A percentile compares a stretch with the other conserved stretches of the same genome.
These are phyloP conservation scores for Sceloporus undulatus DNA, from an alignment of 2,113 vertebrate genomes.

Conservation along the genomic window DNA sequence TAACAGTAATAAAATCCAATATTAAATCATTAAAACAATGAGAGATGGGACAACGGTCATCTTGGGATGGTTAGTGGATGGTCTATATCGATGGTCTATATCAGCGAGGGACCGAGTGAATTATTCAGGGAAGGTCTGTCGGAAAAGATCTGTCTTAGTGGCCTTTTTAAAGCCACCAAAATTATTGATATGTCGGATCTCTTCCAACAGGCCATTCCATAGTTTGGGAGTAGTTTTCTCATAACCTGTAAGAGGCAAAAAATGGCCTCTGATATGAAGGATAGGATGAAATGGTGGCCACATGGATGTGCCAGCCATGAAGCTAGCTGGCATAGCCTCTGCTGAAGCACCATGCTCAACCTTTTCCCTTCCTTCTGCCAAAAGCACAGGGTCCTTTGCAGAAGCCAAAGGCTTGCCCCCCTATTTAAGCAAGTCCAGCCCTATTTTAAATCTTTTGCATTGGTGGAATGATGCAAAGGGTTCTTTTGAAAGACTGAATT, in stretches of 20 bases:
- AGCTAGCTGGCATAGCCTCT: neutral
- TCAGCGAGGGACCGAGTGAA: no score
- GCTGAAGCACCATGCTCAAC: neutral
- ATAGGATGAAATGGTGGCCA: neutral
- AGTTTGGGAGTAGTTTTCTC: fast-evolving
- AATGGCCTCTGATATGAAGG: fast-evolving
- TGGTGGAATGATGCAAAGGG: neutral
- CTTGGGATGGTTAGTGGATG: no score
- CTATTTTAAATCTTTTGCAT: neutral
- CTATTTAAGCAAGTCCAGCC: neutral
- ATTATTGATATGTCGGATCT: no score
- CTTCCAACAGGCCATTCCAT: no score
- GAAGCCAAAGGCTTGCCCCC: neutral
- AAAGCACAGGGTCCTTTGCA: neutral
- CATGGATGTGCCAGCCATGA: no score
- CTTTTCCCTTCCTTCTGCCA: neutral
- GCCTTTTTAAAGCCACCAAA: no score
- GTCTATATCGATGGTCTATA: no score
- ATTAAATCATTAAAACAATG: no score
- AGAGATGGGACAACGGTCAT: no score
- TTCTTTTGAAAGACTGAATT: fast-evolving
- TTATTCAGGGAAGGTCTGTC: no score
- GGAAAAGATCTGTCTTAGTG: no score
- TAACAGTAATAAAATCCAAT: no score
- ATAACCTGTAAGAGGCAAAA: neutral